Percentiles rank a stretch among this genome's conserved stretches.
Conservation (phyloP, 2,888 invertebrate species). For the Spisula subtruncata region DNA sequence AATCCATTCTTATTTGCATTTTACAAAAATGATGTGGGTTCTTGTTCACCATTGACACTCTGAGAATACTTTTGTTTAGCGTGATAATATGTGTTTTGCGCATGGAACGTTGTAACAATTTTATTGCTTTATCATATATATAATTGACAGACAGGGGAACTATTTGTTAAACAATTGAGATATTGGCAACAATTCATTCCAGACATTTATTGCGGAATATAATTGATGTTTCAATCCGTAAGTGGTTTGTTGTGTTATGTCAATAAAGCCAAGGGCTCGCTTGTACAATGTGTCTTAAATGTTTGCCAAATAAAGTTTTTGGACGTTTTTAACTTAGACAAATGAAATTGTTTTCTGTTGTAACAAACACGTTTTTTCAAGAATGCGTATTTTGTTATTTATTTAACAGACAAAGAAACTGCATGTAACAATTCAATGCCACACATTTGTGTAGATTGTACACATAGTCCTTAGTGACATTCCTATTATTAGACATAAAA, state of each 20-base stretch:
- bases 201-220: conserved; percentile 14
- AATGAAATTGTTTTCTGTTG: too few species aligned
- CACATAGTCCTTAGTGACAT: not conserved
- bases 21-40: not conserved
- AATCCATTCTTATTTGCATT: not conserved
- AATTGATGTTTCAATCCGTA: not conserved
- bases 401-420: too few species aligned
- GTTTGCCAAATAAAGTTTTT: too few species aligned
- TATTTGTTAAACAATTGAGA: not conserved
- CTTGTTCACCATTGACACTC: not conserved
- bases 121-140: not conserved
- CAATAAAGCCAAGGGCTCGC: not conserved
- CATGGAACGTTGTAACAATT: not conserved
- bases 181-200: conserved; percentile 1
- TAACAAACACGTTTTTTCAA: too few species aligned
- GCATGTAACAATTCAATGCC: not conserved
- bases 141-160: not conserved
- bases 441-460: not conserved
- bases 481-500: not conserved
- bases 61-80: not conserved
- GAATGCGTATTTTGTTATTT: too few species aligned
- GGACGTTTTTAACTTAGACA: too few species aligned
- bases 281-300: too few species aligned
- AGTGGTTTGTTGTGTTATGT: not conserved
- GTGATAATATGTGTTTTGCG: not conserved